Evolutionary conservation across 2,888 invertebrate species (phyloP).

Genomic region (Agrilus mali): DNA sequence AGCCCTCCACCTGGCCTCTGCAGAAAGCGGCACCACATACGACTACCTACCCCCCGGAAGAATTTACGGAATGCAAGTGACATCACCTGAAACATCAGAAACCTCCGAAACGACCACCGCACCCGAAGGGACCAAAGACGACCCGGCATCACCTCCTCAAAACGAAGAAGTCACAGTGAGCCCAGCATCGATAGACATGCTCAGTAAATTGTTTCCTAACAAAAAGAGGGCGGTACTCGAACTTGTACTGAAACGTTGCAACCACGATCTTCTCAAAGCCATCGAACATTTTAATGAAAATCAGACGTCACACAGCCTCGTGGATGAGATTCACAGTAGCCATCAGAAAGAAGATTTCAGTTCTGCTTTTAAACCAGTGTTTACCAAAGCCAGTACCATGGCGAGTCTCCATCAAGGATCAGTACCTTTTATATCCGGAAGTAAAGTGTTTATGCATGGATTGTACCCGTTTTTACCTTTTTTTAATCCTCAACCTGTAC

Average conservation of each 20-base stretch:
- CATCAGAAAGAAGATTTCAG: constrained; percentile 17
- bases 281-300: constrained; percentile 67
- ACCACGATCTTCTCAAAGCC: constrained; percentile 80
- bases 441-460: constrained; percentile 32
- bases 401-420: constrained; percentile 19
- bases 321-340: constrained; percentile 12
- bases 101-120: constrained; percentile 6
- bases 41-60: constrained; percentile 76
- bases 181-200: constrained; percentile 68
- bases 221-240: constrained; percentile 81
- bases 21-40: constrained; percentile 60
- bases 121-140: constrained; percentile 1
- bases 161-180: constrained; percentile 37
- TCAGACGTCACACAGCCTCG: constrained; percentile 10
- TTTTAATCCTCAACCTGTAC: constrained; percentile 31
- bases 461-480: constrained; percentile 34
- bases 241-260: constrained; percentile 82
- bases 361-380: constrained; percentile 32
- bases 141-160: constrained; percentile 5
- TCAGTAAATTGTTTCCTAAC: constrained; percentile 80
- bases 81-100: constrained; percentile 48
- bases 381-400: constrained; percentile 9
- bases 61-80: constrained; percentile 79
- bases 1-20: constrained; percentile 81
- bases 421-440: constrained; percentile 27